phyloP scores from a whole-genome alignment of 2,888 invertebrate species.

The Sinohyriopsis cumingii region DNA sequence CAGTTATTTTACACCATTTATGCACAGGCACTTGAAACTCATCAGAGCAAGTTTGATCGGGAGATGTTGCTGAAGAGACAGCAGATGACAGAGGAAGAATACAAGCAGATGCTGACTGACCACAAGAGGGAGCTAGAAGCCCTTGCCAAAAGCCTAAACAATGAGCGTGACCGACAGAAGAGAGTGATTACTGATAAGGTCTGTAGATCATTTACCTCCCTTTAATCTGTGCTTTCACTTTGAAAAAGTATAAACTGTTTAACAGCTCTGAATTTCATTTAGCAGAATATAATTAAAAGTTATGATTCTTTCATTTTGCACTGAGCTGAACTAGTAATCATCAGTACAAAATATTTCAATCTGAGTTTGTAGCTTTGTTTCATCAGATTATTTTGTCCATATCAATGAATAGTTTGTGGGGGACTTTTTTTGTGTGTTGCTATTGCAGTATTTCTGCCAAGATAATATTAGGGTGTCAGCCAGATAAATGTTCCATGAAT shows the following conservation, averaged over 20 bases:
- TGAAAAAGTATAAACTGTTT: too few relatives aligned
- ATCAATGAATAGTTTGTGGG: too few relatives aligned
- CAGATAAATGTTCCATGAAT: too few relatives aligned
- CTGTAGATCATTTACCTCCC: not conserved
- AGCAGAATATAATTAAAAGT: not conserved
- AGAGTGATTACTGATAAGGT: constrained; percentile 60
- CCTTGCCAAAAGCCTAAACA: constrained; percentile 53
- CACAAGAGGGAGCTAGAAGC: constrained; percentile 58
- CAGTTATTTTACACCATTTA: too few relatives aligned
- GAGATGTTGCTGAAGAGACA: constrained; percentile 61
- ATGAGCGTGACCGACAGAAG: constrained; percentile 61
- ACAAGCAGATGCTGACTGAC: constrained; percentile 56
- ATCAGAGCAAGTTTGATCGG: constrained; percentile 64
- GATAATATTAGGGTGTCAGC: too few relatives aligned
- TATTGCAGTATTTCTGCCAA: too few relatives aligned
- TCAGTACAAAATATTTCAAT: too few relatives aligned
- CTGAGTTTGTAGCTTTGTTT: too few relatives aligned
- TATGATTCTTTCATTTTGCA: not conserved
- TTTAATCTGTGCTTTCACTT: too few relatives aligned
- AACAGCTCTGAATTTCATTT: too few relatives aligned
- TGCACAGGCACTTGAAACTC: constrained; percentile 58
- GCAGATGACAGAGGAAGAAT: constrained; percentile 62
- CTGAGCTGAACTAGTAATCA: not conserved
- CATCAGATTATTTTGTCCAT: too few relatives aligned
- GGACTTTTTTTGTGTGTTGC: too few relatives aligned